Evolutionary conservation across 2,113 vertebrate genomes (phyloP).

Genomic region (human (Homo sapiens)): DNA sequence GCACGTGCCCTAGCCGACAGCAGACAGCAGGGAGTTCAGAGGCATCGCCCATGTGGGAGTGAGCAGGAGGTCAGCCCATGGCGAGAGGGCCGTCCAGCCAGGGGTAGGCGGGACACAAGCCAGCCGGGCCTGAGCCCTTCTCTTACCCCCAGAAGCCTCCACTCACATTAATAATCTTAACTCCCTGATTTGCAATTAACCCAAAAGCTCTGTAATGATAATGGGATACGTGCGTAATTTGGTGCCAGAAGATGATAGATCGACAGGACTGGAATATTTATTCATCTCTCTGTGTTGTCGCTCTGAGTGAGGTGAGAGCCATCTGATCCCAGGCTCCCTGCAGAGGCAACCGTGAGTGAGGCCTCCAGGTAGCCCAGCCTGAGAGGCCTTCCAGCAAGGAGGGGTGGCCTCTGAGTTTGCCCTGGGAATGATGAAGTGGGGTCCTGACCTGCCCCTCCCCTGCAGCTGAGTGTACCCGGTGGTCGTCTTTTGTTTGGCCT

Average conservation of each 20-base stretch:
- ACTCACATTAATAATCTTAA: slow-evolving; percentile 74
- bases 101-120: not conserved
- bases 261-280: slow-evolving; percentile 53
- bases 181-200: slow-evolving; percentile 79
- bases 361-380: not conserved
- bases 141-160: slow-evolving; percentile 20
- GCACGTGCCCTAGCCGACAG: not conserved
- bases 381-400: not conserved
- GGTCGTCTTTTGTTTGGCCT: not conserved
- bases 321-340: not conserved
- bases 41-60: not conserved
- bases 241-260: slow-evolving; percentile 63
- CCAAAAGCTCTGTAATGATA: slow-evolving; percentile 78
- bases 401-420: not conserved
- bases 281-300: slow-evolving; percentile 58
- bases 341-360: not conserved
- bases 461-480: rapidly evolving
- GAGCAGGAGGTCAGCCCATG: slow-evolving; percentile 24
- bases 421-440: not conserved
- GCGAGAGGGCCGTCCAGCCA: not conserved
- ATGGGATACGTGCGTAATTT: slow-evolving; percentile 69
- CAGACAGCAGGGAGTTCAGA: not conserved
- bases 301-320: slow-evolving; percentile 16
- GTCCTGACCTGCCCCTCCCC: not conserved
- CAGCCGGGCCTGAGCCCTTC: not conserved